Evolutionary conservation across 2,113 vertebrate species (phyloP), one percentile per base, ranked within the genome.

Genomic region (Oryzias curvinotus): DNA sequence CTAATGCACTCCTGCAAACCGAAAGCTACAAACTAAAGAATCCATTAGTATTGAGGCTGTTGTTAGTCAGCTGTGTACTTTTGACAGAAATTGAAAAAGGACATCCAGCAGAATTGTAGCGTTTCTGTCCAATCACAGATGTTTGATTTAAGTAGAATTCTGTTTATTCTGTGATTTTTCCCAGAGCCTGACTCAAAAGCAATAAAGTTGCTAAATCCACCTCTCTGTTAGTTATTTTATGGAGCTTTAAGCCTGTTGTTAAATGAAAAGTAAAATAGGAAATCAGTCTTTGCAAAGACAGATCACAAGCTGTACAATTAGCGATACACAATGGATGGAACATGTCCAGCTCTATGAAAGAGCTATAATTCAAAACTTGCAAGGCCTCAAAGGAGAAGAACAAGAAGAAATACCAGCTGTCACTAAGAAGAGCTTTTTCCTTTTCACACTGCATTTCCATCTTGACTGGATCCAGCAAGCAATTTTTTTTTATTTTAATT

Each of bases 351-450:
- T 10, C 46, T 45, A 48, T 57, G 59, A 66, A 63, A 51, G 15
- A 64, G 43, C 36, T 36, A 62, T 75, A 42, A 80, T 75, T 65
- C 16, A 65, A 73, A 84, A 75, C 75, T 75, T 19, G 14, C 57
- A 45, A 56, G 54, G 5, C 17, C 28, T 57, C 49, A 62, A 23
- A 61, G 57, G 59, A 61, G 18, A 80, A 72, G 52, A 79, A 74
- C 21, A 36, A 10, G 10, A 36, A 3, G 36, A 36, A 36, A 36
- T 12, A 12, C 36, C 10, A 36, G 36, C 26, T 28, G 25, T 58
- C 50, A 68, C 68, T 23, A 58, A 49, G 54, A 50, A 17, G 41
- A 1, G 10, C 23, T 68, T 59, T 78, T 62, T 41, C 45, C 55
- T 53, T 57, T 16, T 10, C 48, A 17, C 25, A 45, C 1, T 59